phyloP scores from a whole-genome alignment of 2,797 vertebrate genomes.

The Bradypodion pumilum region DNA sequence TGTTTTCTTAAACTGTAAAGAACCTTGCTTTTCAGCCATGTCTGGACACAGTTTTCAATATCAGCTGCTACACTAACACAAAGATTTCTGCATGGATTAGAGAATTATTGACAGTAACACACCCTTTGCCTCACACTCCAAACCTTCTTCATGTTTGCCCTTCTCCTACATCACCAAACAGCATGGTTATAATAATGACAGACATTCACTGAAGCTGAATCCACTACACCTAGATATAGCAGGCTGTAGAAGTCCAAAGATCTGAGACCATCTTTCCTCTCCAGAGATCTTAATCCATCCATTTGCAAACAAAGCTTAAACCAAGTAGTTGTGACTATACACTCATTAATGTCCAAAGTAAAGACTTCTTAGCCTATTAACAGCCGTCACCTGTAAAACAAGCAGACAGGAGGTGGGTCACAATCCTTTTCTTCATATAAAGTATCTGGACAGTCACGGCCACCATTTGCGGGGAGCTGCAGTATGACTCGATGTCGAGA shows the following conservation, averaged over 20 bases:
- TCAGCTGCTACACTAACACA: not conserved
- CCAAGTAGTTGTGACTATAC: conserved; percentile 1
- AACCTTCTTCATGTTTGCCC: not conserved
- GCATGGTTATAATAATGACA: not conserved
- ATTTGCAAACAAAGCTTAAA: not conserved
- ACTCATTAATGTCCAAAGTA: not conserved
- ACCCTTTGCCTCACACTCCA: not conserved
- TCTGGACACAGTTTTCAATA: not conserved
- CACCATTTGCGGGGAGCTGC: conserved; percentile 89
- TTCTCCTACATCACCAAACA: not conserved
- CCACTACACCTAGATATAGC: not conserved
- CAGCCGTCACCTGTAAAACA: conserved; percentile 86
- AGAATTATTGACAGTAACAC: not conserved
- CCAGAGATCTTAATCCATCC: too few relatives aligned
- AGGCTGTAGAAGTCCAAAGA: not conserved
- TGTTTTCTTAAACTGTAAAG: not conserved
- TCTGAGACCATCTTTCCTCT: not conserved
- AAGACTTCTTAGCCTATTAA: not conserved
- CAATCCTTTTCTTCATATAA: conserved; percentile 92
- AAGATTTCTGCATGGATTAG: not conserved
- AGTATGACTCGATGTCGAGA: conserved; percentile 87
- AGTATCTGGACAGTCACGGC: conserved; percentile 88
- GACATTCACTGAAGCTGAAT: not conserved
- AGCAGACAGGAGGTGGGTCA: conserved; percentile 79
- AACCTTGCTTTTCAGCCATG: not conserved